phyloP scores from a whole-genome alignment of 2,797 vertebrate genomes.

The Otolemur crassicaudatus region DNA sequence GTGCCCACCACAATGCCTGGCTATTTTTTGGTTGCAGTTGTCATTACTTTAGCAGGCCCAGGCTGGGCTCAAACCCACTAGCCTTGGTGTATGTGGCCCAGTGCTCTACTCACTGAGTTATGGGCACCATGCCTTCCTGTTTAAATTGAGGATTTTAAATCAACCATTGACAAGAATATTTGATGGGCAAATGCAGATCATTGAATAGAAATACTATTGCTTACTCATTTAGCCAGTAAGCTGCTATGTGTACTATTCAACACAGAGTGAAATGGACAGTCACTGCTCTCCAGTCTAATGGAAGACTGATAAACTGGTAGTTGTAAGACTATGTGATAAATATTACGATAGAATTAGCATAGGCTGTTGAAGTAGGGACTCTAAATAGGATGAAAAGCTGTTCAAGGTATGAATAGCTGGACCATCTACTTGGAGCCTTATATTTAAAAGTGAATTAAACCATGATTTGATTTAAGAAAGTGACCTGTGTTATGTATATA shows the following conservation, averaged over 20 bases:
- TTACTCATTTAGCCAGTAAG: not conserved
- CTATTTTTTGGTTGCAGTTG: no score
- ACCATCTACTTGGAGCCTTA: not conserved
- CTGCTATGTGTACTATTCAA: not conserved
- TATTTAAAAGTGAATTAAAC: conserved; percentile 20
- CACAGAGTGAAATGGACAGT: not conserved
- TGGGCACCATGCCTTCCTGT: not conserved
- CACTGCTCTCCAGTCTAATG: not conserved
- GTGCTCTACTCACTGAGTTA: no score
- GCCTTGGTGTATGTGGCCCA: no score
- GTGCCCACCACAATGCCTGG: no score
- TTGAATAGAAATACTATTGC: not conserved
- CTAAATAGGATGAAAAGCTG: not conserved
- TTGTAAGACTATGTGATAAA: not conserved
- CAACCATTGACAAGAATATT: not conserved
- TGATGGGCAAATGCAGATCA: not conserved
- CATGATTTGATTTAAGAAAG: not conserved
- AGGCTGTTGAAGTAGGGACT: not conserved
- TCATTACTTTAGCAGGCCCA: no score
- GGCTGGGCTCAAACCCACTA: no score
- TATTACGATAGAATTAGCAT: not conserved
- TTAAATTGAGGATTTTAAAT: conserved; percentile 43
- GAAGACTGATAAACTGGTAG: not conserved
- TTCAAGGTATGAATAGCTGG: not conserved
- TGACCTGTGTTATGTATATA: not conserved